These are phyloP conservation scores for Brachirus orientalis DNA, from an alignment of 2,113 vertebrate species.

Conservation along the genomic window DNA sequence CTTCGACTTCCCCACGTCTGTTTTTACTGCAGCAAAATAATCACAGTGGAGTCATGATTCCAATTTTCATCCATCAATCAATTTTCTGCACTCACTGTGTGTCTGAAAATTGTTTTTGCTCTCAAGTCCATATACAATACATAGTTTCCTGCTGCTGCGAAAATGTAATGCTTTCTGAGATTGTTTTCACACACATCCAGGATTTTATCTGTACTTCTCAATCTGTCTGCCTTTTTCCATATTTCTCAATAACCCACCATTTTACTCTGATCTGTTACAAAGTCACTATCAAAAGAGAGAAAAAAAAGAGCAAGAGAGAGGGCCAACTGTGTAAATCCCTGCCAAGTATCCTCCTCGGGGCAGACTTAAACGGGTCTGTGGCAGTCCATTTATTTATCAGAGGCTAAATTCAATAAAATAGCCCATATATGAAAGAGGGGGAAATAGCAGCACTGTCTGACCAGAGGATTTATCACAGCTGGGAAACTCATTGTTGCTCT, in stretches of 20 bases:
- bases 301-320: constrained; percentile 29
- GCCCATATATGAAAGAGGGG: constrained; percentile 90
- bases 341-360: constrained; percentile 84
- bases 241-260: constrained; percentile 15
- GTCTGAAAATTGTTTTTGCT: constrained; percentile 6
- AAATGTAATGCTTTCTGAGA: constrained; percentile 80
- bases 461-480: constrained; percentile 87
- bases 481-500: constrained; percentile 90
- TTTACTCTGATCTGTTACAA: constrained; percentile 37
- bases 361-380: constrained; percentile 89
- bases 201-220: constrained; percentile 80
- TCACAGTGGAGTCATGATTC: neutral
- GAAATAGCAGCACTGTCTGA: constrained; percentile 86
- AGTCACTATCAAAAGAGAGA: constrained; percentile 39
- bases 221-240: constrained; percentile 53
- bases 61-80: constrained; percentile 24
- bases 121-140: neutral
- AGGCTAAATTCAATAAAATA: constrained; percentile 92
- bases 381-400: constrained; percentile 94
- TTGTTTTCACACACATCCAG: constrained; percentile 84
- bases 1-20: neutral
- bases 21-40: neutral
- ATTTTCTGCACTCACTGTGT: neutral
- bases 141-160: constrained; percentile 1
- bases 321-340: constrained; percentile 61